These are phyloP conservation scores for Ochropleura leucogaster DNA, from an alignment of 2,888 invertebrate species.

Conservation along the genomic window DNA sequence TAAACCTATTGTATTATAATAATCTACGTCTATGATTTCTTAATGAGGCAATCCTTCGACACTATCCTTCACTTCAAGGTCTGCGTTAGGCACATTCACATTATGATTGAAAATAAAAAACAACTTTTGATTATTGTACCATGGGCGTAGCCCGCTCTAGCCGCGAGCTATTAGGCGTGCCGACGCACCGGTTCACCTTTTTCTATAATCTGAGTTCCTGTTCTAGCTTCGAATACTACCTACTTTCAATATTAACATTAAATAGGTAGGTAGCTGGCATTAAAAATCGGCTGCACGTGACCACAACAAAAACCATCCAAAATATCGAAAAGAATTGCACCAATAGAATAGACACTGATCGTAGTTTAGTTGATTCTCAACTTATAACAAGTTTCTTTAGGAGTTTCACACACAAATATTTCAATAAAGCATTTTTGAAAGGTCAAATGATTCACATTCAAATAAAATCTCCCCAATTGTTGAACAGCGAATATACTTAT, in stretches of 20 bases:
- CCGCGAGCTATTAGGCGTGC: constrained; percentile 9
- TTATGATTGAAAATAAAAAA: constrained; percentile 21
- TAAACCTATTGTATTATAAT: constrained; percentile 55
- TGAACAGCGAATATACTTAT: background rate
- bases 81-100: constrained; percentile 32
- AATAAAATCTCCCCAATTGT: background rate
- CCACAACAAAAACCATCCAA: background rate
- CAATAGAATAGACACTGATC: background rate
- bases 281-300: constrained; percentile 3
- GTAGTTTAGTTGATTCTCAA: background rate
- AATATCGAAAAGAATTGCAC: constrained; percentile 1
- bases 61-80: constrained; percentile 45
- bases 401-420: background rate
- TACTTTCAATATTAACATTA: constrained; percentile 36
- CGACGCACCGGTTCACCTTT: constrained; percentile 47
- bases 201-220: constrained; percentile 48
- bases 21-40: constrained; percentile 44
- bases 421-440: background rate
- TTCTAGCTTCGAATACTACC: constrained; percentile 43
- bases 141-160: constrained; percentile 35
- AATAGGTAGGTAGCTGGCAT: constrained; percentile 13
- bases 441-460: constrained; percentile 5
- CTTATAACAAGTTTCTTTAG: background rate
- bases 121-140: constrained; percentile 25
- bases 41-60: constrained; percentile 51